Base-by-base conservation (phyloP, 2,888 invertebrate genomes). In the Brachynemurus nebulosus region DNA sequence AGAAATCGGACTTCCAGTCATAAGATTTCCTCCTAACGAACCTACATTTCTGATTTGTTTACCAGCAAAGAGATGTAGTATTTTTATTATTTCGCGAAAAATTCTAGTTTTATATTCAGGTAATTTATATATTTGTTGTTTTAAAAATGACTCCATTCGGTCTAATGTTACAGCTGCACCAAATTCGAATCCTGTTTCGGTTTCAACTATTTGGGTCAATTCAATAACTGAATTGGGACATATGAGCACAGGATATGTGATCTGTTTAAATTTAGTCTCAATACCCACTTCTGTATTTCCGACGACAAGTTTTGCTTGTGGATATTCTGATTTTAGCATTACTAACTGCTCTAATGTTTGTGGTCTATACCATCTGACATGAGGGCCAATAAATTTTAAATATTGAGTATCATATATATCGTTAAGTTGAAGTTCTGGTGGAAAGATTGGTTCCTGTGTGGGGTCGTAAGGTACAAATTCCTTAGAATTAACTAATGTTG, bases 1-100 rank as follows among this genome's bases (percentile, higher is more conserved):
- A 0, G 95, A 93, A 59, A 96, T 95, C 0, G 96, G 95, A 65
- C 93, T 95, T 12, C 89, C 86, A 0, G 93, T 93, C 69, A 93
- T 81, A 49, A 96, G 85, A 63, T 96, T 95, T 20, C 96, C 95
- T 21, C 86, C 91, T 21, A 96, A 67, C 9, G 88, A 80, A 40
- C 92, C 93, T 11, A 91, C 91, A 64, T 93, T 96, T 50, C 96
- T 72, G 40, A 96, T 88, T 69, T 96, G 96, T 57, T 81, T 86
- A 5, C 95, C 93, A 40, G 92, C 96, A 70, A 96, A 96, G 80
- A 86, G 91, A 59, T 89, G 79, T 18, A 96, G 67, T 85, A 95
- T 96, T 43, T 85, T 78, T 8, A 78, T 69, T 19, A 89, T 73
- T 20, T 82, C 75, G 54, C 68, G 66, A 54, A 78, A 82, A 47